Conservation (phyloP, 2,888 invertebrate species). For the Caprella mutica region DNA sequence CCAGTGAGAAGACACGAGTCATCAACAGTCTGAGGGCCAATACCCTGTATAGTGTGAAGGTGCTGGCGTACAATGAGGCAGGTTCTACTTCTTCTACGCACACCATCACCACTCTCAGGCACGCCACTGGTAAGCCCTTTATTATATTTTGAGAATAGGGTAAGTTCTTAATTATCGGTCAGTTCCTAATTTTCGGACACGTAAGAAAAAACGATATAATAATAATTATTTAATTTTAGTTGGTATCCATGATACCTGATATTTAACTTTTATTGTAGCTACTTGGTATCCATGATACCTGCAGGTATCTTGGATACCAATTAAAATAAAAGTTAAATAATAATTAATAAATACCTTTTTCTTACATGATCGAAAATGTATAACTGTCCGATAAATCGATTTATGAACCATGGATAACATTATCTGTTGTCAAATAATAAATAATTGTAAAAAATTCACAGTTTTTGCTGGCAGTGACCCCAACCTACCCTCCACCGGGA, state of each 20-base stretch:
- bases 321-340: too few species aligned
- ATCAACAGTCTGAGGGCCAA: slow-evolving; percentile 56
- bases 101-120: slow-evolving; percentile 63
- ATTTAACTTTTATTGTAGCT: too few species aligned
- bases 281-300: too few species aligned
- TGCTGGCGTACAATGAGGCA: slow-evolving; percentile 74
- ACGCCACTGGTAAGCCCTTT: slow-evolving; percentile 59
- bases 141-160: too few species aligned
- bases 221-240: not conserved
- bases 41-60: slow-evolving; percentile 59
- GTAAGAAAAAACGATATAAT: too few species aligned
- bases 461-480: not conserved
- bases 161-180: too few species aligned
- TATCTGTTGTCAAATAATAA: not conserved
- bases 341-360: too few species aligned
- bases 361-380: too few species aligned
- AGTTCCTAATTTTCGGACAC: too few species aligned
- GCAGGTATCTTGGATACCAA: too few species aligned
- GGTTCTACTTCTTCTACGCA: slow-evolving; percentile 70
- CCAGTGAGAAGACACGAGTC: slow-evolving; percentile 33
- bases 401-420: not conserved
- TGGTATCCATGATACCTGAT: too few species aligned
- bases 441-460: not conserved
- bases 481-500: not conserved
- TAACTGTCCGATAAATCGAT: too few species aligned